Base-by-base conservation (phyloP, 2,888 invertebrate genomes). In the Aphodius granarius region DNA sequence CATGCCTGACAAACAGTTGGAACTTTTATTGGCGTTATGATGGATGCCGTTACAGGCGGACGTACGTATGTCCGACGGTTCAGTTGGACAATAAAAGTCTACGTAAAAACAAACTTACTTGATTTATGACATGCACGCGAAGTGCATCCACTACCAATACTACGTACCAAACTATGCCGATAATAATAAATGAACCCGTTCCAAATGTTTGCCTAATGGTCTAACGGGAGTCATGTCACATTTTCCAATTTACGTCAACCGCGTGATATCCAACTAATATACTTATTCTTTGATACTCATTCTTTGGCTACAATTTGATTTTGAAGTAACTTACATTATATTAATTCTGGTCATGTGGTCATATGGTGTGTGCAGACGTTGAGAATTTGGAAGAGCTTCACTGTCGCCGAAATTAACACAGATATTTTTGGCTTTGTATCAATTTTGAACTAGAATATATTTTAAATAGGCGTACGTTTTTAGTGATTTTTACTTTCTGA, bases 1-100 rank as follows among this genome's bases (percentile, higher is more conserved):
- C 68, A 68, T 43, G 68, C 68, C 68, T 68, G 68, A 68, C 68
- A 68, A 68, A 68, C 68, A 21, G 22, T 68, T 68, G 20, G 68
- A 68, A 68, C 21, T 68, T 68, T 68, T 68, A 68, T 68, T 68
- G 68, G 68, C 68, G 20, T 22, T 68, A 21, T 68, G 68, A 68
- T 68, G 22, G 22, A 68, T 68, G 22, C 77, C 43, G 43, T 43
- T 43, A 43, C 43, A 43, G 43, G 43, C 43, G 43, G 43, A 43
- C 43, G 43, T 43, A 43, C 43, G 43, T 43, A 43, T 43, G 43
- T 43, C 43, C 43, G 43, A 43, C 43, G 43, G 43, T 43, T 43
- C 43, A 43, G 43, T 43, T 43, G 43, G 43, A 43, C 43, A 43
- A 43, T 43, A 43, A 43, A 43, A 43, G 43, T 43, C 43, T 43